Evolutionary conservation across 2,888 invertebrate genomes (phyloP).

Genomic region (Hypomecis atomaria): DNA sequence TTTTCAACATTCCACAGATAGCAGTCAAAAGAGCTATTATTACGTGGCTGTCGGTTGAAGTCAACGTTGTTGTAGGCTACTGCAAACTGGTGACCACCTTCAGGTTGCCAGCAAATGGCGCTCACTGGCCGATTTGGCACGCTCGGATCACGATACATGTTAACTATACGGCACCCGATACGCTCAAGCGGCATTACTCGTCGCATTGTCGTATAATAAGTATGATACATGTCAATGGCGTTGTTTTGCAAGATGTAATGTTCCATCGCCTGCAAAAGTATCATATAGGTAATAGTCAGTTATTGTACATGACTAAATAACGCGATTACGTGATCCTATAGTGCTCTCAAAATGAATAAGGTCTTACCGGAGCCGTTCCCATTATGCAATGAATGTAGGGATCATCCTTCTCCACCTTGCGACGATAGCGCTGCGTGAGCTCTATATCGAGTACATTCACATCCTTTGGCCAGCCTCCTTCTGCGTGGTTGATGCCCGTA

Average conservation of each 20-base stretch:
- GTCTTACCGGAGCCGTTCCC: conserved; percentile 66
- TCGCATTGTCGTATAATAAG: conserved; percentile 91
- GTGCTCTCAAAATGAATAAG: not conserved
- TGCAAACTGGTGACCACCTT: conserved; percentile 91
- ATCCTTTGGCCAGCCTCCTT: conserved; percentile 94
- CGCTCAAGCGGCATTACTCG: conserved; percentile 87
- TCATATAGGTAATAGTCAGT: too few species aligned
- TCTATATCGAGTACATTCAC: conserved; percentile 86
- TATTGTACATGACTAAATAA: not conserved
- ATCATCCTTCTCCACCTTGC: conserved; percentile 93
- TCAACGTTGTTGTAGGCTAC: conserved; percentile 92
- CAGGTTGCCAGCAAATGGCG: conserved; percentile 94
- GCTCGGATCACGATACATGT: conserved; percentile 90
- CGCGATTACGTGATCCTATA: too few species aligned
- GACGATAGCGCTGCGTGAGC: conserved; percentile 89
- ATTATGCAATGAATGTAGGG: conserved; percentile 88
- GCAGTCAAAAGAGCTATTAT: conserved; percentile 42
- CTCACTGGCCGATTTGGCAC: conserved; percentile 87
- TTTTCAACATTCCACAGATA: conserved; percentile 97
- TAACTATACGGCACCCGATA: conserved; percentile 89
- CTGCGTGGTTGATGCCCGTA: conserved; percentile 88
- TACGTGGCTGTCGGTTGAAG: conserved; percentile 85
- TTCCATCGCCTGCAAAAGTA: conserved; percentile 88
- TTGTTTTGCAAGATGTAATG: conserved; percentile 95
- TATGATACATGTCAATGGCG: conserved; percentile 95